phyloP scores from a whole-genome alignment of 2,113 vertebrate species.

The Zeus faber region DNA sequence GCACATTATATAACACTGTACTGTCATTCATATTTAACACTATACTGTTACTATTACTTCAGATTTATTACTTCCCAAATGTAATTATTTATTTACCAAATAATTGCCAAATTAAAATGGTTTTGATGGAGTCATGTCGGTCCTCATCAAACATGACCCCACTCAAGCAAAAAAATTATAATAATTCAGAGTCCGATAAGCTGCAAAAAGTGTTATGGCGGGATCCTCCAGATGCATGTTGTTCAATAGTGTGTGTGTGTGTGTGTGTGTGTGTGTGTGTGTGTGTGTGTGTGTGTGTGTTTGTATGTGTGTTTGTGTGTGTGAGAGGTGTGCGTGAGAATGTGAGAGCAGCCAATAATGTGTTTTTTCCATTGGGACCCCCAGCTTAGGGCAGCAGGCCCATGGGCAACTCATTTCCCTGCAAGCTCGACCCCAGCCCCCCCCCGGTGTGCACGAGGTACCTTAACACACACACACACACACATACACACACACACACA shows the following conservation, averaged over 20 bases:
- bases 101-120: too few species aligned
- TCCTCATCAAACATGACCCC: too few species aligned
- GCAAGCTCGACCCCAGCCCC: slow-evolving; percentile 28
- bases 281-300: background rate
- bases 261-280: background rate
- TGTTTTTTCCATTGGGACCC: slow-evolving; percentile 19
- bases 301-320: background rate
- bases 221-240: too few species aligned
- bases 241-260: background rate
- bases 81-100: too few species aligned
- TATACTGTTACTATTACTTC: too few species aligned
- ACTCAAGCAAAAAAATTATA: too few species aligned
- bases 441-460: slow-evolving; percentile 32
- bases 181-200: too few species aligned
- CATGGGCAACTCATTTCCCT: slow-evolving; percentile 21
- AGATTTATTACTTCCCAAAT: too few species aligned
- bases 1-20: too few species aligned
- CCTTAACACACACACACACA: slow-evolving; percentile 18
- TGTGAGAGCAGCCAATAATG: slow-evolving; percentile 22
- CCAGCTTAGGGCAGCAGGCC: slow-evolving; percentile 10
- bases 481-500: slow-evolving; percentile 17
- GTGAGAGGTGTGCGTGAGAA: background rate
- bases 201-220: too few species aligned
- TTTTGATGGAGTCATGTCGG: too few species aligned
- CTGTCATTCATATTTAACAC: too few species aligned